Evolutionary conservation across 2,113 vertebrate genomes (phyloP).

Genomic region (Chloroceryle aenea): DNA sequence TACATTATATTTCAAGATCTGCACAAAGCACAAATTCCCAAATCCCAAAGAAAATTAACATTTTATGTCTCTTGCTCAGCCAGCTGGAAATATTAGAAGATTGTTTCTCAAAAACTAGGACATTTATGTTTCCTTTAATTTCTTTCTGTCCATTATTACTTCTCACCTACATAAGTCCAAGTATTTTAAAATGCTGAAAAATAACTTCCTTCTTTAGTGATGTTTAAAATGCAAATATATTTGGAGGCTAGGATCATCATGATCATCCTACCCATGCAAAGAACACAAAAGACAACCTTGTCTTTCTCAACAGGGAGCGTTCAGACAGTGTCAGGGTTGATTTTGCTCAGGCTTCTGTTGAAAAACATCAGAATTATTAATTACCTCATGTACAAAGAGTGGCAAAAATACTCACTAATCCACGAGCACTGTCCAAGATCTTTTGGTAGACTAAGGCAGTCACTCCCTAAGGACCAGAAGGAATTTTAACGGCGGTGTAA

Average conservation of each 20-base stretch:
- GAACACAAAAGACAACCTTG: neutral
- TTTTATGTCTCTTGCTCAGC: neutral
- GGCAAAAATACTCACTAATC: neutral
- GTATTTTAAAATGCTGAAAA: neutral
- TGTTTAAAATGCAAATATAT: neutral
- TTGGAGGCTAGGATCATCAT: neutral
- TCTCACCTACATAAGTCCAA: neutral
- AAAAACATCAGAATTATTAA: neutral
- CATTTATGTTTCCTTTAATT: neutral
- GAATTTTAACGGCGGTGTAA: neutral
- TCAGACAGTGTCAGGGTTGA: neutral
- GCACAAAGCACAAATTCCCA: neutral
- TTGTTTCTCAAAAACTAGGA: neutral
- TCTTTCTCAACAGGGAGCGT: neutral
- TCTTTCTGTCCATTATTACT: neutral
- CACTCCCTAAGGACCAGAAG: neutral
- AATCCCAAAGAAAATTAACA: conserved; percentile 25
- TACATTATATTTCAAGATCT: neutral
- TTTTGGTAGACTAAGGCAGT: neutral
- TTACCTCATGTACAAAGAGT: neutral
- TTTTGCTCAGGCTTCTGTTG: neutral
- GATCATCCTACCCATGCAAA: neutral
- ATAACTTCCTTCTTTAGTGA: neutral
- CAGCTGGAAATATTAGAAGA: neutral
- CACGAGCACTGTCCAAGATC: neutral